Conservation (phyloP, 2,113 vertebrate species). For the Forbesichthys agassizii region DNA sequence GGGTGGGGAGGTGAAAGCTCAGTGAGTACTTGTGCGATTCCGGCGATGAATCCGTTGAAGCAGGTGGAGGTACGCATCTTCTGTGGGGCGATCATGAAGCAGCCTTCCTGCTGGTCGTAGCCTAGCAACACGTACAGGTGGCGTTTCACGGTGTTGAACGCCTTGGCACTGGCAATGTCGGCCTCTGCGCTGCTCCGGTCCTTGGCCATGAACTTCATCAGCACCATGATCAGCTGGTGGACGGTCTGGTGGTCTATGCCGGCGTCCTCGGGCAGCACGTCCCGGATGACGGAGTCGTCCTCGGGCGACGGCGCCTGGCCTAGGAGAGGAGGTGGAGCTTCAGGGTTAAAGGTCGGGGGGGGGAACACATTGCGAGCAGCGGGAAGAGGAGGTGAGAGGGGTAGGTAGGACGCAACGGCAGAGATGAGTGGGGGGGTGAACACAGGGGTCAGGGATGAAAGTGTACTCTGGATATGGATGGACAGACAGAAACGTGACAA, state of each 20-base stretch:
- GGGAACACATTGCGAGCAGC: constrained; percentile 49
- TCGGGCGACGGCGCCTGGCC: constrained; percentile 87
- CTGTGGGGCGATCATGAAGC: constrained; percentile 98
- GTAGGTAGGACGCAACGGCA: constrained; percentile 8
- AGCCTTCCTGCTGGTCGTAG: constrained; percentile 96
- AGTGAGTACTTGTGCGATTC: constrained; percentile 88
- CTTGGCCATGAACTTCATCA: constrained; percentile 99
- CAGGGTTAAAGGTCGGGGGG: constrained; percentile 59
- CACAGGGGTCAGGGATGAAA: constrained; percentile 30
- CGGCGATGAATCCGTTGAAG: constrained; percentile 98
- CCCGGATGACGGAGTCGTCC: constrained; percentile 89
- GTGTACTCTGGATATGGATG: constrained; percentile 17
- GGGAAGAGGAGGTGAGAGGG: not conserved
- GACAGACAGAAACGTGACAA: constrained; percentile 31
- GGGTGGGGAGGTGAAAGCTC: not conserved
- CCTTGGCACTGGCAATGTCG: constrained; percentile 95
- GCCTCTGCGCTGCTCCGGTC: constrained; percentile 94
- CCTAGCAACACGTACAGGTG: constrained; percentile 94
- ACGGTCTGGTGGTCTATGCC: constrained; percentile 98
- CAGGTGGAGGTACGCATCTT: constrained; percentile 98
- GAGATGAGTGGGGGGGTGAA: constrained; percentile 1
- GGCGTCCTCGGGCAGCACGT: constrained; percentile 92
- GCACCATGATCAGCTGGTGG: constrained; percentile 95
- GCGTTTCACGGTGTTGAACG: constrained; percentile 96
- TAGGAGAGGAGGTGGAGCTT: constrained; percentile 64